phyloP scores from a whole-genome alignment of 2,797 vertebrate species.

The Clarias pachynema region DNA sequence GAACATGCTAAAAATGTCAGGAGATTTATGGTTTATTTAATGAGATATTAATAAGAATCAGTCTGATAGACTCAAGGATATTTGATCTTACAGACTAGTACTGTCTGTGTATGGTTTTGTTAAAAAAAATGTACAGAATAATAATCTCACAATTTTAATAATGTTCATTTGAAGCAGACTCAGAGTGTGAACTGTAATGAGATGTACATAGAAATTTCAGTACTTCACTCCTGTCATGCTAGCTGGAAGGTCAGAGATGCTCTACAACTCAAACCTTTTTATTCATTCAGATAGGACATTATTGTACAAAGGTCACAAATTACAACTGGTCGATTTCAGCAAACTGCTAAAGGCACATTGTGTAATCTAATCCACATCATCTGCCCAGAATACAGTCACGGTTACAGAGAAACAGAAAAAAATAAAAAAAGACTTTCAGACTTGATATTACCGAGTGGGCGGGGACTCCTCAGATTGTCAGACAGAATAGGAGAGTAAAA shows the following conservation, averaged over 20 bases:
- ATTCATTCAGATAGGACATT: not conserved
- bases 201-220: not conserved
- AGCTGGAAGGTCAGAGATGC: not conserved
- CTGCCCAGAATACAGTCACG: not conserved
- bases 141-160: not conserved
- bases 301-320: constrained; percentile 3
- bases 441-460: not conserved
- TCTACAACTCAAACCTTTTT: not conserved
- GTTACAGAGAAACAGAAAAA: constrained; percentile 1
- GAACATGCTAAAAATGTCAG: not conserved
- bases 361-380: not conserved
- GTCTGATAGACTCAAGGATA: not conserved
- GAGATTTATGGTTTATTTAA: not conserved
- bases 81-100: not conserved
- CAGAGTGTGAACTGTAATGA: not conserved
- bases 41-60: not conserved
- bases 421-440: not conserved
- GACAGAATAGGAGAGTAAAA: not conserved
- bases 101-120: not conserved
- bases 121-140: not conserved
- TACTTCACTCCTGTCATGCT: not conserved
- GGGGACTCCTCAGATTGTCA: not conserved
- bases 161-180: not conserved
- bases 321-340: constrained; percentile 2
- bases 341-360: not conserved